These are phyloP conservation scores for Drosophila crucigera DNA, from an alignment of 2,888 invertebrate species.

Conservation along the genomic window DNA sequence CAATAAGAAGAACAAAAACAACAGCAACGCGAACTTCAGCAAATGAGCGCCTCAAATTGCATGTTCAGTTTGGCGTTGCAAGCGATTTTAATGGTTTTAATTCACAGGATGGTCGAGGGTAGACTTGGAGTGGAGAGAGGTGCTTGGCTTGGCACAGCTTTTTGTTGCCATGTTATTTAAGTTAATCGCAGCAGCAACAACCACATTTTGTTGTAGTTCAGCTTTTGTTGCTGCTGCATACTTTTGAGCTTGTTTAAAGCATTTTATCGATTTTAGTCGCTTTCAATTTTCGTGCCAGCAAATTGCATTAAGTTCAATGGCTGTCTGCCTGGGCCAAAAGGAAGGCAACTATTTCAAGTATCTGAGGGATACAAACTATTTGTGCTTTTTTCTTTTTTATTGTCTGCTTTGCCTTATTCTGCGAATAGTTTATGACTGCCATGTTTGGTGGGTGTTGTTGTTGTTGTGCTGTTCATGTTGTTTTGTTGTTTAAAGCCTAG, in stretches of 20 bases:
- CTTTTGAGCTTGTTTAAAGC: slow-evolving; percentile 50
- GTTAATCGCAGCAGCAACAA: slow-evolving; percentile 33
- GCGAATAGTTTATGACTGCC: slow-evolving; percentile 61
- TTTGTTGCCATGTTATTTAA: slow-evolving; percentile 55
- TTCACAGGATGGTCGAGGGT: slow-evolving; percentile 26
- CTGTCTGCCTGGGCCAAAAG: slow-evolving; percentile 34
- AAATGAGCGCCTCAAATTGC: slow-evolving; percentile 66
- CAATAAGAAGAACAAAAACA: slow-evolving; percentile 22
- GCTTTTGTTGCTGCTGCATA: slow-evolving; percentile 26
- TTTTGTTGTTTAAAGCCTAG: slow-evolving; percentile 29
- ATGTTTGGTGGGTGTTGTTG: slow-evolving; percentile 27
- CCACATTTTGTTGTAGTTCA: slow-evolving; percentile 40
- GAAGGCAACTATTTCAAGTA: slow-evolving; percentile 53
- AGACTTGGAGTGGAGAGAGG: neutral
- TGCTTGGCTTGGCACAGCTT: slow-evolving; percentile 11
- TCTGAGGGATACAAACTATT: slow-evolving; percentile 45
- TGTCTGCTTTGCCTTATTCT: slow-evolving; percentile 52
- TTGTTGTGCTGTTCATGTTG: slow-evolving; percentile 3
- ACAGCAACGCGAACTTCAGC: slow-evolving; percentile 29
- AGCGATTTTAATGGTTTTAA: slow-evolving; percentile 75
- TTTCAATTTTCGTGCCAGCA: slow-evolving; percentile 33
- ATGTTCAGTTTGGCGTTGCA: slow-evolving; percentile 64
- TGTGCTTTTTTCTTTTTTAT: slow-evolving; percentile 11
- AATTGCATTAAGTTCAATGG: slow-evolving; percentile 55
- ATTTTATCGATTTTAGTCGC: slow-evolving; percentile 52